Percentiles rank a stretch among this genome's conserved stretches.
Evolutionary conservation across 2,888 invertebrate genomes (phyloP).

Genomic region (Cylindroiulus punctatus): DNA sequence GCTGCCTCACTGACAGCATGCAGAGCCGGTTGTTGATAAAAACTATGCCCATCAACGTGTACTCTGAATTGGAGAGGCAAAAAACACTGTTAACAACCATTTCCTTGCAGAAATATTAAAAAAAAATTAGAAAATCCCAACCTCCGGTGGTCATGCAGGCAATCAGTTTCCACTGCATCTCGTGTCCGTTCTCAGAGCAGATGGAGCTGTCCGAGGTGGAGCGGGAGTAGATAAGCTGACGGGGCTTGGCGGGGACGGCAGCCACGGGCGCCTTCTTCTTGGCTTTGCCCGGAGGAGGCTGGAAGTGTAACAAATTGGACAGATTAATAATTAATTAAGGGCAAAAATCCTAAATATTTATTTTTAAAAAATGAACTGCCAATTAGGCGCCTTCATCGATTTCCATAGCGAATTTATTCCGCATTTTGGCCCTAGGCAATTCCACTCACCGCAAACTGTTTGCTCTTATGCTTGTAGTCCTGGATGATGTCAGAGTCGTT

Average conservation of each 20-base stretch:
- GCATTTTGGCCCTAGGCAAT: too few relatives aligned
- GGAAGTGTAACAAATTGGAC: neutral
- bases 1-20: constrained; percentile 73
- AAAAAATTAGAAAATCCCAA: constrained; percentile 59
- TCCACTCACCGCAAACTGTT: constrained; percentile 48
- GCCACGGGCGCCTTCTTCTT: constrained; percentile 61
- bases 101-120: neutral
- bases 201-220: constrained; percentile 62
- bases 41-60: constrained; percentile 74
- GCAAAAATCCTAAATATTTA: too few relatives aligned
- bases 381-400: too few relatives aligned
- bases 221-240: constrained; percentile 73
- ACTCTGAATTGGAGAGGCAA: constrained; percentile 65
- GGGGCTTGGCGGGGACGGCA: constrained; percentile 72
- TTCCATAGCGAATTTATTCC: too few relatives aligned
- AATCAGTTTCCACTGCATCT: constrained; percentile 74
- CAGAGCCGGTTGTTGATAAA: constrained; percentile 73
- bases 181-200: constrained; percentile 63
- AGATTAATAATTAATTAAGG: too few relatives aligned
- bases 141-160: constrained; percentile 71
- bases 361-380: too few relatives aligned
- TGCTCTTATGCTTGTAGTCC: constrained; percentile 75
- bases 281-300: constrained; percentile 55
- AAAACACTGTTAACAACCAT: constrained; percentile 53
- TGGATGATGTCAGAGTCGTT: constrained; percentile 81